phyloP scores from a whole-genome alignment of 2,888 invertebrate species.

The Rhingia rostrata region DNA sequence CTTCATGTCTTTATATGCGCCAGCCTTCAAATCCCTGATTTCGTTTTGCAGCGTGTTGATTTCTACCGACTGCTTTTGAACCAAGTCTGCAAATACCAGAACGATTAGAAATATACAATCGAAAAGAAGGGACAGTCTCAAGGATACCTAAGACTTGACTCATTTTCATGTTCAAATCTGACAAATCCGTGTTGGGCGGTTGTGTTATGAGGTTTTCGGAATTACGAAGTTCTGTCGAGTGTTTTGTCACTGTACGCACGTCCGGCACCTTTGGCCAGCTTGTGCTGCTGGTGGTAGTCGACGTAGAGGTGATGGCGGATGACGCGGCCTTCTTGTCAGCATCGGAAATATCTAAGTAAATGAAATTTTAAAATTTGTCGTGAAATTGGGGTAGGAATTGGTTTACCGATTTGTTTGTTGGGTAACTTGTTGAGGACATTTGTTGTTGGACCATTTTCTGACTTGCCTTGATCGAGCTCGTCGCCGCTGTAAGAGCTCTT shows the following conservation, averaged over 20 bases:
- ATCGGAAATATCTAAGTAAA: slow-evolving; percentile 38
- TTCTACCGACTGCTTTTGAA: slow-evolving; percentile 84
- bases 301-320: slow-evolving; percentile 34
- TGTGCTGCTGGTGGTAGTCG: too few species aligned
- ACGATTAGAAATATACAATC: not conserved
- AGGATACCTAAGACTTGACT: slow-evolving; percentile 80
- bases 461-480: slow-evolving; percentile 73
- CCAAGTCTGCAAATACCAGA: slow-evolving; percentile 81
- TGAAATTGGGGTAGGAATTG: slow-evolving; percentile 12
- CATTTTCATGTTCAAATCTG: slow-evolving; percentile 79
- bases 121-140: not conserved
- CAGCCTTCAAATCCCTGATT: slow-evolving; percentile 79
- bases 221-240: slow-evolving; percentile 80
- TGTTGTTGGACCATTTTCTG: slow-evolving; percentile 58
- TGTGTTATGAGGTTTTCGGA: slow-evolving; percentile 81
- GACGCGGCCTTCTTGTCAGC: slow-evolving; percentile 65
- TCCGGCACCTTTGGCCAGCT: slow-evolving; percentile 79
- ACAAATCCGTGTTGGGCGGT: slow-evolving; percentile 75
- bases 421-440: slow-evolving; percentile 51
- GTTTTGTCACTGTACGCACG: slow-evolving; percentile 79
- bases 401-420: slow-evolving; percentile 54
- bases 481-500: slow-evolving; percentile 77
- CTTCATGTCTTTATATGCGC: slow-evolving; percentile 78
- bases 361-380: slow-evolving; percentile 67
- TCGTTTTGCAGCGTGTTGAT: slow-evolving; percentile 83